Percentiles rank a stretch among this genome's conserved stretches.
phyloP scores from a whole-genome alignment of 2,797 vertebrate species.

The Poecile montanus region DNA sequence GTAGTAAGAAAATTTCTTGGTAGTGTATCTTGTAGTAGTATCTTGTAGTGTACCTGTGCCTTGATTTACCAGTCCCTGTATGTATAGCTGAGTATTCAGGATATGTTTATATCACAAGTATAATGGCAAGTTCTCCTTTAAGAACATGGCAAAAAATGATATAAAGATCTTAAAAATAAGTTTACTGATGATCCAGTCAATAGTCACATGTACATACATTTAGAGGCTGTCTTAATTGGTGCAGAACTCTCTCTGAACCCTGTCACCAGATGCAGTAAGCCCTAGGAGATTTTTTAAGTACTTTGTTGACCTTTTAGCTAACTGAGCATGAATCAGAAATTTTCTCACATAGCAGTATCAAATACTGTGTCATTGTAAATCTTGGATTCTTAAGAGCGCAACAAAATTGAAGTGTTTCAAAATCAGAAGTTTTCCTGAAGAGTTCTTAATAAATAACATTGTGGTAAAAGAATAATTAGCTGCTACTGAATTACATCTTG shows the following conservation, averaged over 20 bases:
- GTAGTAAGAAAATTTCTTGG: neutral
- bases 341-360: neutral
- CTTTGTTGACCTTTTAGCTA: neutral
- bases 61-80: neutral
- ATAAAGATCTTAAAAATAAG: neutral
- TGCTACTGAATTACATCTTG: neutral
- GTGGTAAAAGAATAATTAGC: neutral
- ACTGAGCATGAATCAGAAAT: neutral
- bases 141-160: neutral
- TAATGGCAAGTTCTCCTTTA: neutral
- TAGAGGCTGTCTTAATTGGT: neutral
- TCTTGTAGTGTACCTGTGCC: too few species aligned
- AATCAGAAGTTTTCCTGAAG: neutral
- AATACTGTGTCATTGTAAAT: neutral
- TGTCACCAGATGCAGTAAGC: neutral
- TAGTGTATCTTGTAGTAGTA: neutral
- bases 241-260: neutral
- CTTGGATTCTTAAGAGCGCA: neutral
- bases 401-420: neutral
- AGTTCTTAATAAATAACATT: neutral
- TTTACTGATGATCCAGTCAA: neutral
- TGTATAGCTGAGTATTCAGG: neutral
- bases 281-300: neutral
- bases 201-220: neutral
- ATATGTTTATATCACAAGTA: neutral